Base-by-base conservation (phyloP, 2,113 vertebrate species). In the Laticauda laticaudata region DNA sequence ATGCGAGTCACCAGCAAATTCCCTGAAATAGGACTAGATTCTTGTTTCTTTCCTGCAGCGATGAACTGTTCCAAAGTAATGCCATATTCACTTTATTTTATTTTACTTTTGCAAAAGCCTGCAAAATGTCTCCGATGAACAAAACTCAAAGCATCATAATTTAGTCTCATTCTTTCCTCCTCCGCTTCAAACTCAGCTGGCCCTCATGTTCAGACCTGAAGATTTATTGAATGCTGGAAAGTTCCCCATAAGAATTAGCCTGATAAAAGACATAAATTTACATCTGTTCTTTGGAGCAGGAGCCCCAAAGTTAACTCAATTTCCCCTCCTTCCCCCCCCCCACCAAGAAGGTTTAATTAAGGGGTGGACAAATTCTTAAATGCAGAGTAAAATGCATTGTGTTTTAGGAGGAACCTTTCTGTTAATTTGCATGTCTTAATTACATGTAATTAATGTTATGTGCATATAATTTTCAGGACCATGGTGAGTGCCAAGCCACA, bases 381-480 rank as follows among this genome's bases (percentile, higher is more conserved):
- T 89, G 64, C 45, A 90, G 29, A 90, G 69, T 61, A 14, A 86
- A 90, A 86, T 20, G 1, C 3, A 45, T 53, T 57, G 55, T 86
- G 61, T 39, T 53, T 93, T 61, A 48, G 88, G 88, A 93, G 88
- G 88, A 75, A 89, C 55, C 23, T 43, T 56, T 93, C 75, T 86
- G 92, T 56, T 93, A 93, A 93, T 93, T 53, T 90, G 88, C 88
- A 90, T 85, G 92, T 53, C 90, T 90, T 90, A 93, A 93, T 93
- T 90, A 61, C 88, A 93, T 93, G 88, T 90, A 90, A 93, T 93
- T 93, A 93, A 90, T n/a, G 26, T 90, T 90, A 93, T 93, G 53
- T 43, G 92, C 92, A 86, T 93, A 86, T 90, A 59, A 86, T 93
- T 93, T 93, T 90, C 92, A 86, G 45, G 88, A 90, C 23, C 12